These are phyloP conservation scores for Channa striata DNA, from an alignment of 2,797 vertebrate species.

Conservation along the genomic window DNA sequence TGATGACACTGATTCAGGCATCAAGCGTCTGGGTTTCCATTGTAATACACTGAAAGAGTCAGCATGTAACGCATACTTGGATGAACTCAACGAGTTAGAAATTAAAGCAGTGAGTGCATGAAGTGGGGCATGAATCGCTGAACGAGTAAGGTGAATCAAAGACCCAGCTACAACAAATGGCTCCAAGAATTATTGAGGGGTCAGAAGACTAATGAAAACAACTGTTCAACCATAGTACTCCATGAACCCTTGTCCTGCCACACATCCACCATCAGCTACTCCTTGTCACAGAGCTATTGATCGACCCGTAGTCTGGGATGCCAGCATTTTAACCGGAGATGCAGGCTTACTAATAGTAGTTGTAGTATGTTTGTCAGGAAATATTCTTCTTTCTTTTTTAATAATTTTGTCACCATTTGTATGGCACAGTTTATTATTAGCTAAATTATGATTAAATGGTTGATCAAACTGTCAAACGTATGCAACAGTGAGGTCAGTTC, in stretches of 20 bases:
- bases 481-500: neutral
- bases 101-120: conserved; percentile 1
- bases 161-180: conserved; percentile 26
- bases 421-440: too few species aligned
- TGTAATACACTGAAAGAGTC: too few species aligned
- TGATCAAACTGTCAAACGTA: neutral
- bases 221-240: conserved; percentile 27
- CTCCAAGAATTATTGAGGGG: conserved; percentile 44
- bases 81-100: neutral
- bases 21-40: too few species aligned
- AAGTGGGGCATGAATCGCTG: conserved; percentile 1
- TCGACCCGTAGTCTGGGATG: conserved; percentile 8
- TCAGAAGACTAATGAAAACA: conserved; percentile 45
- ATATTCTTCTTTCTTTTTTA: conserved; percentile 1
- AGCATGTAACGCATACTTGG: too few species aligned
- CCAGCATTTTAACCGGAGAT: conserved; percentile 26
- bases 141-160: conserved; percentile 20
- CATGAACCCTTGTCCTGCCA: neutral
- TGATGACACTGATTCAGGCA: too few species aligned
- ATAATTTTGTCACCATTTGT: neutral
- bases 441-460: neutral
- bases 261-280: conserved; percentile 3
- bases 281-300: conserved; percentile 36
- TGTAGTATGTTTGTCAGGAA: conserved; percentile 5
- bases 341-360: conserved; percentile 15